These are phyloP conservation scores for Clitarchus hookeri DNA, from an alignment of 2,888 invertebrate genomes.

Conservation along the genomic window DNA sequence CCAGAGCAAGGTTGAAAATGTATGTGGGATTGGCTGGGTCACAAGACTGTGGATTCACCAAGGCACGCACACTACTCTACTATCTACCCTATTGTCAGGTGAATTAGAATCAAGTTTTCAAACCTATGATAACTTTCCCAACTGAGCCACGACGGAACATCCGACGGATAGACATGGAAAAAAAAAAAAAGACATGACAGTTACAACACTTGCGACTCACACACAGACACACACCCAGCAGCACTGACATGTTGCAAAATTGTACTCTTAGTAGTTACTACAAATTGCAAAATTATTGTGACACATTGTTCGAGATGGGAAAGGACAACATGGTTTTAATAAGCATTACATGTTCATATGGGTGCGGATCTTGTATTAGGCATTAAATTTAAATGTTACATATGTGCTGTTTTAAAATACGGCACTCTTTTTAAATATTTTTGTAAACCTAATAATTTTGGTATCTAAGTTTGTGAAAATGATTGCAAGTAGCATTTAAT, in stretches of 20 bases:
- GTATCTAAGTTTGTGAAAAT: too few relatives aligned
- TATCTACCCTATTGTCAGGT: constrained; percentile 22
- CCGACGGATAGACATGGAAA: constrained; percentile 45
- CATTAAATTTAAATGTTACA: too few relatives aligned
- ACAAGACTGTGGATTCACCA: not conserved
- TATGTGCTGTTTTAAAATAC: too few relatives aligned
- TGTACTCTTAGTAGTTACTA: not conserved
- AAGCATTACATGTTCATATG: too few relatives aligned
- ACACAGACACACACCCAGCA: not conserved
- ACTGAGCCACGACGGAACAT: constrained; percentile 46
- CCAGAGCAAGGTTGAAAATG: not conserved
- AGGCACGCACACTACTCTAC: constrained; percentile 25
- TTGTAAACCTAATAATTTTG: too few relatives aligned
- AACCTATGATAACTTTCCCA: constrained; percentile 62
- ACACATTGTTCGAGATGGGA: too few relatives aligned
- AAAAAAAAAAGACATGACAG: constrained; percentile 33
- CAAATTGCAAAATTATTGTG: too few relatives aligned
- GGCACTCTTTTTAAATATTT: too few relatives aligned
- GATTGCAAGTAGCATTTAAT: too few relatives aligned
- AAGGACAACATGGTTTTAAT: too few relatives aligned
- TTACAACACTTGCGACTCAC: not conserved
- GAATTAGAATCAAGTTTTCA: constrained; percentile 45
- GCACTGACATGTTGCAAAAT: not conserved
- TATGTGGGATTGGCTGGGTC: not conserved
- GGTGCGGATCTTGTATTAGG: too few relatives aligned